Evolutionary conservation across 1,140 invertebrate species (phyloP).

Genomic region (Pectinophora gossypiella): DNA sequence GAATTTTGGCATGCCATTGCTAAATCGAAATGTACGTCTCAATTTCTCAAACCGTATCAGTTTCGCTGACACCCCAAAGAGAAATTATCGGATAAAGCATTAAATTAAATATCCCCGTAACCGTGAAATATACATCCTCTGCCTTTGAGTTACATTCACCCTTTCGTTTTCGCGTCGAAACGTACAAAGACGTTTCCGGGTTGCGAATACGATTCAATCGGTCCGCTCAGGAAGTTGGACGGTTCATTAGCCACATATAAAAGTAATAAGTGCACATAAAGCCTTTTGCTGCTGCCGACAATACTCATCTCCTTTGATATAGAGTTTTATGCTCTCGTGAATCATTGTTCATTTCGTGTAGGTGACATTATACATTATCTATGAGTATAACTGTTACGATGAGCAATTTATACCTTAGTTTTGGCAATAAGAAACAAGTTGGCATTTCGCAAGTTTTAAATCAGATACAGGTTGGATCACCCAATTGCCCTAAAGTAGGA

Average conservation of each 20-base stretch:
- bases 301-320: constrained; percentile 5
- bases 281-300: constrained; percentile 46
- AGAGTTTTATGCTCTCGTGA: not conserved
- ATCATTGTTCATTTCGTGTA: not conserved
- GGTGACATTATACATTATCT: no score
- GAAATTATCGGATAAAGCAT: not conserved
- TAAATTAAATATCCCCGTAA: not conserved
- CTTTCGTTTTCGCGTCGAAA: constrained; percentile 39
- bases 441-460: no score
- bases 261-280: constrained; percentile 26
- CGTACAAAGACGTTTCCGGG: constrained; percentile 59
- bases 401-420: no score
- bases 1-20: no score
- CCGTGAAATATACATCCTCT: constrained; percentile 16
- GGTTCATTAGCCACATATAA: constrained; percentile 48
- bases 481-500: no score
- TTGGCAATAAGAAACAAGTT: no score
- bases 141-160: constrained; percentile 29
- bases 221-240: constrained; percentile 48
- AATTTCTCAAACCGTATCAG: not conserved
- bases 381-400: no score
- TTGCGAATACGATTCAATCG: constrained; percentile 53
- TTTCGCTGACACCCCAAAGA: not conserved
- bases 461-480: no score
- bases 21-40: no score